A percentile compares a stretch with the other conserved stretches of the same genome.
Evolutionary conservation across 2,888 invertebrate genomes (phyloP).

Genomic region (Nomada fabriciana): DNA sequence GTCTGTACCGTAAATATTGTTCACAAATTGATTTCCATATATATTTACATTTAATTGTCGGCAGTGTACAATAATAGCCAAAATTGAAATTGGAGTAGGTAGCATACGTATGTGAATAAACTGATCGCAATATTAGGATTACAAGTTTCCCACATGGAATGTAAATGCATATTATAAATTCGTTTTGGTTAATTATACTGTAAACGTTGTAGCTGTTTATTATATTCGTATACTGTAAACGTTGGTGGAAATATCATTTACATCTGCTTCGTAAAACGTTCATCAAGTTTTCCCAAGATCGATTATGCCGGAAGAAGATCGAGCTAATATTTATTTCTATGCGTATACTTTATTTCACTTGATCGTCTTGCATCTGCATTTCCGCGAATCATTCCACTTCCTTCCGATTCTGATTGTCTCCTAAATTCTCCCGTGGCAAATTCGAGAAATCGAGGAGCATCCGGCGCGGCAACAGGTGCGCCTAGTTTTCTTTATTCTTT

Average conservation of each 20-base stretch:
- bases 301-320: not conserved
- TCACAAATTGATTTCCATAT: not conserved
- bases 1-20: not conserved
- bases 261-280: not conserved
- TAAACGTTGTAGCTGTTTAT: no score
- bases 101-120: not conserved
- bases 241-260: no score
- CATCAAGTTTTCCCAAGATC: not conserved
- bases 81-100: not conserved
- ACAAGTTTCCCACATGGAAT: no score
- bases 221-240: no score
- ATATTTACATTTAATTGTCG: no score
- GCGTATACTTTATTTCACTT: not conserved
- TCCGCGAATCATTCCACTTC: not conserved
- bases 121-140: not conserved
- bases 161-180: no score
- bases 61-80: not conserved
- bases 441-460: conserved; percentile 51
- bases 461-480: conserved; percentile 64
- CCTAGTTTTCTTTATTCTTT: conserved; percentile 66
- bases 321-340: no score
- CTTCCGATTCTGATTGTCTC: not conserved
- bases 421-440: not conserved
- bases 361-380: not conserved
- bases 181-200: no score